phyloP scores from a whole-genome alignment of 2,888 invertebrate species.

The Erpobdella octoculata region DNA sequence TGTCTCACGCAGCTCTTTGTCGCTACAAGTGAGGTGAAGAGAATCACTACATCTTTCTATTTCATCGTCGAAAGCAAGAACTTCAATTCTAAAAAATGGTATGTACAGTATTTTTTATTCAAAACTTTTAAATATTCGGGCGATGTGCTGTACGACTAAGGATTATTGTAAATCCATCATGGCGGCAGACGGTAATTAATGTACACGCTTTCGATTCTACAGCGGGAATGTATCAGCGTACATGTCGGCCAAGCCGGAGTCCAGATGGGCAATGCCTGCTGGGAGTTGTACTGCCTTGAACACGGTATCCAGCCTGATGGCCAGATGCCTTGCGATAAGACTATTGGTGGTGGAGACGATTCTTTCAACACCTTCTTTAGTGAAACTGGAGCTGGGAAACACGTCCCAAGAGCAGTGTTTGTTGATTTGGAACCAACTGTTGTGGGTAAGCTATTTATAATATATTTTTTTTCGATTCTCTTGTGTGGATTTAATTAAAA shows the following conservation, averaged over 20 bases:
- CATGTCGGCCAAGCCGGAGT: constrained; percentile 56
- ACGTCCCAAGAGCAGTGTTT: constrained; percentile 83
- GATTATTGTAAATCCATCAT: too few relatives aligned
- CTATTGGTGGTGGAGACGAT: constrained; percentile 64
- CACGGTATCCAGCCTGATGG: constrained; percentile 57
- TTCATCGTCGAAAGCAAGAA: neutral
- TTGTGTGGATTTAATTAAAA: too few relatives aligned
- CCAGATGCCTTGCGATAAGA: constrained; percentile 70
- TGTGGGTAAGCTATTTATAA: constrained; percentile 51
- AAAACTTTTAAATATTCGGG: too few relatives aligned
- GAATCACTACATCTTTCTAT: neutral
- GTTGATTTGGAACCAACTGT: constrained; percentile 94
- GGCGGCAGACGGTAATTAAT: too few relatives aligned
- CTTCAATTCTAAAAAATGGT: constrained; percentile 23
- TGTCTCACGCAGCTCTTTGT: neutral
- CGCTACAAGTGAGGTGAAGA: neutral
- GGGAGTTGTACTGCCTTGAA: constrained; percentile 59
- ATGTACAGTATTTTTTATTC: too few relatives aligned
- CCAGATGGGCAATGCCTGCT: constrained; percentile 58
- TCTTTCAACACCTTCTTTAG: constrained; percentile 73
- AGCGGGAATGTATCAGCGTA: constrained; percentile 54
- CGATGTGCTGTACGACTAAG: too few relatives aligned
- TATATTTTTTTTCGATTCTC: too few relatives aligned
- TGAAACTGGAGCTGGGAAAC: constrained; percentile 89
- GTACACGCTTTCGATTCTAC: too few relatives aligned